These are phyloP conservation scores for Caranx ignobilis DNA, from an alignment of 2,113 vertebrate genomes.

Conservation along the genomic window DNA sequence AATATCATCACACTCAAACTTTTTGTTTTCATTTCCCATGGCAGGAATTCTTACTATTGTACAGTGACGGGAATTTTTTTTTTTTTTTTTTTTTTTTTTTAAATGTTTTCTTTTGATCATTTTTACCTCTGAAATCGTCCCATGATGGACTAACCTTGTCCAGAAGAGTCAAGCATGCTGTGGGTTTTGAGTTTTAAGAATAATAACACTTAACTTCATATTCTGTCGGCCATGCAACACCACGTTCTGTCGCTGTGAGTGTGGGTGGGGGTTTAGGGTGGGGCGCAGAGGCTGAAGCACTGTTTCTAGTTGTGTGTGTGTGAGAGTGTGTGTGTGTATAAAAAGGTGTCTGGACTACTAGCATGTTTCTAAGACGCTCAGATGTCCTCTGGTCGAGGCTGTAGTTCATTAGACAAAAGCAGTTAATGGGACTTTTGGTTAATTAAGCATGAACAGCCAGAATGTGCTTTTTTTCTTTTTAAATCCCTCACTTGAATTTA, in stretches of 20 bases:
- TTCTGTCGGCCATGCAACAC: constrained; percentile 43
- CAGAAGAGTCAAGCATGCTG: constrained; percentile 14
- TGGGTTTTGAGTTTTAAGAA: constrained; percentile 20
- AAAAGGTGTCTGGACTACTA: constrained; percentile 57
- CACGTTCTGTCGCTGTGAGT: constrained; percentile 30
- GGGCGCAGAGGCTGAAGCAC: constrained; percentile 46
- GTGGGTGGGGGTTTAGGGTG: background rate
- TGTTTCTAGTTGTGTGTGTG: constrained; percentile 32
- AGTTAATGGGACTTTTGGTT: constrained; percentile 25
- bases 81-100: constrained; percentile 12
- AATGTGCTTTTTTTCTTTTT: constrained; percentile 5
- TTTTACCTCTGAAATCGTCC: constrained; percentile 40
- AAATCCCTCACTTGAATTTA: constrained; percentile 43
- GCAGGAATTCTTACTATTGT: constrained; percentile 75
- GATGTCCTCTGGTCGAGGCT: constrained; percentile 39
- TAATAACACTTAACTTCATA: background rate
- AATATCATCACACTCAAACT: constrained; percentile 58
- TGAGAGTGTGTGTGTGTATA: background rate
- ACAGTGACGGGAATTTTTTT: constrained; percentile 56
- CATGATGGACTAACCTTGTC: constrained; percentile 14
- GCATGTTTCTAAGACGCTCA: constrained; percentile 53
- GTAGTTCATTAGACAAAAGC: constrained; percentile 43
- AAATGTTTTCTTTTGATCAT: constrained; percentile 10
- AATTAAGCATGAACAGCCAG: constrained; percentile 48
- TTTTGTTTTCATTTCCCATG: constrained; percentile 58